Evolutionary conservation across 1,140 invertebrate species (phyloP).

Genomic region (Drosophila pallidifrons): DNA sequence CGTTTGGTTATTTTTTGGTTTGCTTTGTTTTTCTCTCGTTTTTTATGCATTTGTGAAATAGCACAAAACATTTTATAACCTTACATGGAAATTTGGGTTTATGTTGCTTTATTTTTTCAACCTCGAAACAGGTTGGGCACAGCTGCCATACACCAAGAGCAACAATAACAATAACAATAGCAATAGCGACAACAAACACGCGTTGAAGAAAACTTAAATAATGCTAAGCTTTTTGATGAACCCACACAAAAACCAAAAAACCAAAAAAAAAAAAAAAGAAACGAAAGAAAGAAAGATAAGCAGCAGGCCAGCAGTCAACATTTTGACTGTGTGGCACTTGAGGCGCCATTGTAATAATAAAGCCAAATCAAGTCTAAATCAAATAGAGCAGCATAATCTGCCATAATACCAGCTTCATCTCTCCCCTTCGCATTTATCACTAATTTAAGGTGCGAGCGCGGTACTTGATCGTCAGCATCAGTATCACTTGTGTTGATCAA

Average conservation of each 20-base stretch:
- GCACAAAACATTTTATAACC: slow-evolving; percentile 74
- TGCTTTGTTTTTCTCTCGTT: slow-evolving; percentile 22
- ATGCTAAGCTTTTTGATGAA: slow-evolving; percentile 64
- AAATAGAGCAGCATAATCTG: slow-evolving; percentile 77
- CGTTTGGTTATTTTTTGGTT: slow-evolving; percentile 18
- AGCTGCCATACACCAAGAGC: slow-evolving; percentile 27
- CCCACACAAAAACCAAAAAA: slow-evolving; percentile 63
- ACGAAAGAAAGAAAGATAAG: slow-evolving; percentile 54
- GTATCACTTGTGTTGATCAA: slow-evolving; percentile 70
- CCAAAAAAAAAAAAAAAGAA: slow-evolving; percentile 39
- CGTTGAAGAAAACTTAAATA: slow-evolving; percentile 63
- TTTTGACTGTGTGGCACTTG: slow-evolving; percentile 60
- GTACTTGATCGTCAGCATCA: slow-evolving; percentile 68
- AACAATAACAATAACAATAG: slow-evolving; percentile 8
- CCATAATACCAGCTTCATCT: slow-evolving; percentile 27
- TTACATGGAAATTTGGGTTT: slow-evolving; percentile 68
- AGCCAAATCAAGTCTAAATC: slow-evolving; percentile 73
- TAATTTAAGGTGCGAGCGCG: slow-evolving; percentile 50
- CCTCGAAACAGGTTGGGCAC: slow-evolving; percentile 65
- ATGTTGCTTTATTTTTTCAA: slow-evolving; percentile 67
- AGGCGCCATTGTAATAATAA: slow-evolving; percentile 82
- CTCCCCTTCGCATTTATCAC: neutral
- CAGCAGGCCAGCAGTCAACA: slow-evolving; percentile 34
- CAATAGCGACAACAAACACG: slow-evolving; percentile 13
- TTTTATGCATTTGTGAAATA: slow-evolving; percentile 78